Base-by-base conservation (phyloP, 1,140 invertebrate genomes). In the Drosophila rhopaloa region DNA sequence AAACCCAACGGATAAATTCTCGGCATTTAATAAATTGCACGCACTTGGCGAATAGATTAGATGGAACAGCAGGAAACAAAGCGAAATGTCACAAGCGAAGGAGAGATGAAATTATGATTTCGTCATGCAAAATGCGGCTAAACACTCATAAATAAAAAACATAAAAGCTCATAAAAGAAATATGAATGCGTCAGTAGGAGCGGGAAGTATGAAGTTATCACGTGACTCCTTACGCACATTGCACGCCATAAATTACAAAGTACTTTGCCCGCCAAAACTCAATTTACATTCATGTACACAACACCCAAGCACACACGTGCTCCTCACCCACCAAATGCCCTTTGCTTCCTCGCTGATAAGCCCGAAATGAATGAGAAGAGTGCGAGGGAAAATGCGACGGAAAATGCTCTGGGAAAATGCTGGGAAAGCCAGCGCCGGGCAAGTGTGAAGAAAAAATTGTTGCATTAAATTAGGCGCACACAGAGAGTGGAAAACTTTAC, bases 231-330 rank as follows among this genome's bases (percentile, higher is more conserved):
- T 83, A 89, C 84, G 85, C 84, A 89, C 84, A 89, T 89, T 89
- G 84, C 84, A 89, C 65, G 80, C 80, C 84, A 89, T 89, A 89
- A 89, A 89, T 89, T 89, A 89, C 84, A 81, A 89, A 89, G 84
- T 89, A 89, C 84, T 89, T 89, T 89, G 76, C 62, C 68, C 77
- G 84, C 80, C 80, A 71, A 89, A 89, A 89, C 84, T 89, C 84
- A 89, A 89, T 89, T 89, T 89, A 89, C 84, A 89, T 89, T 85
- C 71, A 88, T 71, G 50, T 73, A 83, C 67, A 74, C 62, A 61
- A 44, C 71, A 35, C 60, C 51, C 40, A 65, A 41, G 65, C 59
- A 40, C 37, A 70, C 35, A 44, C 41, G 35, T 10, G 53, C 35
- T 13, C 24, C 32, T 11, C n/a, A 63, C 35, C 27, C 59, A 41